Base-by-base conservation (phyloP, 2,113 vertebrate species). In the Xiphorhynchus elegans region DNA sequence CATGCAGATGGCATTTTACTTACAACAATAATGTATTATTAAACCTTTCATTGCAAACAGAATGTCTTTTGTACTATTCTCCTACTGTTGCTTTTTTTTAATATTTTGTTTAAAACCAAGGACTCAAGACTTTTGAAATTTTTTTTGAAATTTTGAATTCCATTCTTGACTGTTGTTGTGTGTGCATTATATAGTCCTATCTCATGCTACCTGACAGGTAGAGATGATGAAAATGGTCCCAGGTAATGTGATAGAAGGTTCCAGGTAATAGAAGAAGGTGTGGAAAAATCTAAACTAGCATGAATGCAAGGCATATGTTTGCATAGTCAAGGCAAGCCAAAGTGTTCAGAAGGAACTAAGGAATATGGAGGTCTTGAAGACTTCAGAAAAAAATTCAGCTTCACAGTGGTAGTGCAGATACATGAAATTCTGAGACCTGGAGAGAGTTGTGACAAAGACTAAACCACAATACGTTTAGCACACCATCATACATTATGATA, bases 401-500 rank as follows among this genome's bases (percentile, higher is more conserved):
- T 67, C 56, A 52, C 6, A 73, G 18, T 12, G 11, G 10, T 64
- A 52, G 26, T 8, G 59, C 11, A 88, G 21, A 47, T 10, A 10
- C 28, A 37, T 18, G 13, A 90, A 85, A 72, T 33, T 49, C 9
- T 25, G 40, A 67, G 40, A 67, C 3, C 1, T 58, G 10, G 9
- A 81, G 24, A 50, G 16, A 67, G 8, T 49, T 31, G 40, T 4
- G 18, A 28, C 23, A 62, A 60, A 84, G n/a, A 8, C 35, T 60
- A 24, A 13, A 28, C 18, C 8, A 44, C 11, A 35, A 5, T 16
- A 17, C 4, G 0, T 50, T 39, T 44, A 37, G 9, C 17, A 33
- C 7, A 63, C 4, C 9, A 39, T n/a, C 4, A 10, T 3, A 2
- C 1, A 0, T 64, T 84, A 28, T 56, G 24, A 14, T 47, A 33